Conservation (phyloP, 2,888 invertebrate genomes). For the Nephrotoma appendiculata region DNA sequence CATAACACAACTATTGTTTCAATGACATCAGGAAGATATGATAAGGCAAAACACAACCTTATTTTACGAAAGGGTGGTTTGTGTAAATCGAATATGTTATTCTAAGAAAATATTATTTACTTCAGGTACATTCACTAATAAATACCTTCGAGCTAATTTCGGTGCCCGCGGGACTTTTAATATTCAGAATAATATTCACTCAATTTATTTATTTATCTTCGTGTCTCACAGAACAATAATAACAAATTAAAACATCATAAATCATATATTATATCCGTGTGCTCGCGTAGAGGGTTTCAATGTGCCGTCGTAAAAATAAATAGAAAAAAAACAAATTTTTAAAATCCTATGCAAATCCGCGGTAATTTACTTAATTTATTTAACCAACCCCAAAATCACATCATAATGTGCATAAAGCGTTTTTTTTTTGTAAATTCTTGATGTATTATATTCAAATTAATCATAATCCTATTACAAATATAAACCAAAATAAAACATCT, state of each 20-base stretch:
- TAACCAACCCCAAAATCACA: not conserved
- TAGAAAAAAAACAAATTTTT: not conserved
- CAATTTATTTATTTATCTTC: not conserved
- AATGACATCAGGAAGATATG: not conserved
- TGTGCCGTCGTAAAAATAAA: not conserved
- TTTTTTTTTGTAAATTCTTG: not conserved
- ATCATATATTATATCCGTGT: not conserved
- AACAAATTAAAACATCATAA: slow-evolving; percentile 4
- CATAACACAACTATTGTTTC: not conserved
- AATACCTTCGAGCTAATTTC: not conserved
- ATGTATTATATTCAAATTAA: slow-evolving; percentile 7
- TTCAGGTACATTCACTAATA: not conserved
- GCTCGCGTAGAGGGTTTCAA: not conserved
- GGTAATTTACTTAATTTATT: not conserved
- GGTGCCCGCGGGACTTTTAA: not conserved
- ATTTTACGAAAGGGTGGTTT: not conserved
- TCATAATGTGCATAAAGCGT: not conserved
- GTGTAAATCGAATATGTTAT: too few relatives aligned
- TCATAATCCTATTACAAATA: slow-evolving; percentile 7
- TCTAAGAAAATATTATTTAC: not conserved
- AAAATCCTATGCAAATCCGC: slow-evolving; percentile 1
- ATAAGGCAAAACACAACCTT: not conserved
- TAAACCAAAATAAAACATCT: slow-evolving; percentile 4
- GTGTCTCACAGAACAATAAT: not conserved
- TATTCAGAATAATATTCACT: not conserved